Percentiles rank a stretch among this genome's conserved stretches.
Conservation (phyloP, 2,797 vertebrate genomes). For the Sebastes minor region DNA sequence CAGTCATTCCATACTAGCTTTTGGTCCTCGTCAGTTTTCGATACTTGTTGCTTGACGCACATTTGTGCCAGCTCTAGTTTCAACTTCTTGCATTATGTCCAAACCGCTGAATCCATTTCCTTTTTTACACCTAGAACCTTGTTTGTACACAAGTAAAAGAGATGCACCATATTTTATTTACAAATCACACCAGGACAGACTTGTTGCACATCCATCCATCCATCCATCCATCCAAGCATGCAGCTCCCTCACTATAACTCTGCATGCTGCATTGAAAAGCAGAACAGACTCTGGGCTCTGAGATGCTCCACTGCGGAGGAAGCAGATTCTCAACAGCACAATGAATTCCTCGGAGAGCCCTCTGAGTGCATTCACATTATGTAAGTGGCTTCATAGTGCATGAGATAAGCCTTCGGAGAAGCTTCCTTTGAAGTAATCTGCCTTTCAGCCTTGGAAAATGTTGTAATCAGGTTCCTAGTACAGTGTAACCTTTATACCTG, state of each 20-base stretch:
- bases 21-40: no score
- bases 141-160: slow-evolving; percentile 5
- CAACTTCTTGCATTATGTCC: neutral
- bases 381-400: slow-evolving; percentile 29
- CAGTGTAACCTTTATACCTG: slow-evolving; percentile 7
- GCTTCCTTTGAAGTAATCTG: slow-evolving; percentile 37
- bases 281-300: neutral
- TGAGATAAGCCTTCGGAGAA: slow-evolving; percentile 37
- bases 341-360: slow-evolving; percentile 12
- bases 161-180: slow-evolving; percentile 30
- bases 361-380: slow-evolving; percentile 14
- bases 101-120: neutral
- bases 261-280: neutral
- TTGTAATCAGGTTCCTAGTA: neutral
- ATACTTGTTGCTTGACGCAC: neutral
- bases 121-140: neutral
- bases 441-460: slow-evolving; percentile 17
- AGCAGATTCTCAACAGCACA: slow-evolving; percentile 16
- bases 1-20: neutral
- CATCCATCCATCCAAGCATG: neutral
- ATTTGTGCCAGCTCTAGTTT: neutral
- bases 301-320: neutral
- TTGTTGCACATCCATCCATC: neutral
- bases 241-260: neutral
- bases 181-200: neutral